These are phyloP conservation scores for Lordiphosa andalusiaca DNA, from an alignment of 2,888 invertebrate genomes.

Conservation along the genomic window DNA sequence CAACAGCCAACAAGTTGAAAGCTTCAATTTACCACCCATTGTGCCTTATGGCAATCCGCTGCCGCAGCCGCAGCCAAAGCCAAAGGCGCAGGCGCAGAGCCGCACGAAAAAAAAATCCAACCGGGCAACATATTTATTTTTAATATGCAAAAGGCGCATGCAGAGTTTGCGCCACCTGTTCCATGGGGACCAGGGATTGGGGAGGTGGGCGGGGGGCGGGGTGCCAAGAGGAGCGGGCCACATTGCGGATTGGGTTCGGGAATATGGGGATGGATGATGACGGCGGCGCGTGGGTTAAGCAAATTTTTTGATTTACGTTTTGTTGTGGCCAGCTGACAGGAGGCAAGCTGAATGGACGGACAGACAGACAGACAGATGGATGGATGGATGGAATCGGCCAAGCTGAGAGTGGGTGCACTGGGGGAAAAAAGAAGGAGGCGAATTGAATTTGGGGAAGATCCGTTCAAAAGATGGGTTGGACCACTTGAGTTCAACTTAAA, in stretches of 20 bases:
- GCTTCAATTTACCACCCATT: conserved; percentile 76
- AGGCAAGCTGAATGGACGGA: conserved; percentile 1
- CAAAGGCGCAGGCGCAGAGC: conserved; percentile 21
- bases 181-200: background rate
- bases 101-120: background rate
- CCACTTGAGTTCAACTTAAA: too few species aligned
- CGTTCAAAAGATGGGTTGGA: too few species aligned
- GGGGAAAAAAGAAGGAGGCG: too few species aligned
- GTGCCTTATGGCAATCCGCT: conserved; percentile 59
- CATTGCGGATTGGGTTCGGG: conserved; percentile 6
- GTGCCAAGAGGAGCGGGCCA: background rate
- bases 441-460: too few species aligned
- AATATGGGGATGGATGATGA: conserved; percentile 9
- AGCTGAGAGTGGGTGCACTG: too few species aligned
- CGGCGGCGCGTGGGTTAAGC: conserved; percentile 63
- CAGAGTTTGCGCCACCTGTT: conserved; percentile 58
- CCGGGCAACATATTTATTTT: conserved; percentile 28
- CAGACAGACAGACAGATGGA: too few species aligned
- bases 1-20: conserved; percentile 54
- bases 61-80: conserved; percentile 11
- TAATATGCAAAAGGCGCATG: conserved; percentile 62
- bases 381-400: too few species aligned
- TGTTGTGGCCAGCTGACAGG: conserved; percentile 55
- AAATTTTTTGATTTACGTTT: conserved; percentile 71
- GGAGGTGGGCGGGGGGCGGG: background rate